phyloP scores from a whole-genome alignment of 2,113 vertebrate genomes.

The Sylvilagus bachmani region DNA sequence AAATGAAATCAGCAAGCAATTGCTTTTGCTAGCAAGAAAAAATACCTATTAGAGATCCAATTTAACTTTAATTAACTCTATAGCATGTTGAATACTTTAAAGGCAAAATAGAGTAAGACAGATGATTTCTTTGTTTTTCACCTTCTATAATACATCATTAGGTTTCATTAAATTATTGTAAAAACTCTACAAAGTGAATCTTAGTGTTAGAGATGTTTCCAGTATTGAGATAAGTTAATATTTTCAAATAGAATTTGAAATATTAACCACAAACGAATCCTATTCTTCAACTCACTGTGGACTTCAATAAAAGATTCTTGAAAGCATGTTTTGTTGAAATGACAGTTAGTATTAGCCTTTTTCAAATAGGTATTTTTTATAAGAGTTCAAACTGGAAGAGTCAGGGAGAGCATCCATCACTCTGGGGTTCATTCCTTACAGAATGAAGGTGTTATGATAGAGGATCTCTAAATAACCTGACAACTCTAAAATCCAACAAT shows the following conservation, averaged over 20 bases:
- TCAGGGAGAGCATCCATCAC: neutral
- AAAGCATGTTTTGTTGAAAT: neutral
- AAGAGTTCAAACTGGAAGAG: no score
- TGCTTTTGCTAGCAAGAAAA: constrained; percentile 56
- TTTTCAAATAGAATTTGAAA: constrained; percentile 43
- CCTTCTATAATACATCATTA: constrained; percentile 2
- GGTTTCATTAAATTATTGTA: constrained; percentile 28
- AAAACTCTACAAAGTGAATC: neutral
- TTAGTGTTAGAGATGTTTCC: constrained; percentile 40
- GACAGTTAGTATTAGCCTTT: neutral
- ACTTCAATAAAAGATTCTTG: neutral
- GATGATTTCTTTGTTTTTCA: neutral
- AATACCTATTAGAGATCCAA: constrained; percentile 29
- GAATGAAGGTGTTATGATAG: neutral
- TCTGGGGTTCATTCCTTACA: neutral
- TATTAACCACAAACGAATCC: neutral
- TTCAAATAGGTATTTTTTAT: no score
- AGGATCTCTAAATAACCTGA: neutral
- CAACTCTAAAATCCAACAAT: neutral
- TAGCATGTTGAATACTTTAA: constrained; percentile 7
- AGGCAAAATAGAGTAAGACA: constrained; percentile 26
- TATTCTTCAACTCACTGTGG: neutral
- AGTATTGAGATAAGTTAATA: neutral
- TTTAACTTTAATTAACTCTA: constrained; percentile 45
- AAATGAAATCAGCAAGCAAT: constrained; percentile 46